Conservation (phyloP, 2,888 invertebrate genomes). For the Zygogramma bicolorata region DNA sequence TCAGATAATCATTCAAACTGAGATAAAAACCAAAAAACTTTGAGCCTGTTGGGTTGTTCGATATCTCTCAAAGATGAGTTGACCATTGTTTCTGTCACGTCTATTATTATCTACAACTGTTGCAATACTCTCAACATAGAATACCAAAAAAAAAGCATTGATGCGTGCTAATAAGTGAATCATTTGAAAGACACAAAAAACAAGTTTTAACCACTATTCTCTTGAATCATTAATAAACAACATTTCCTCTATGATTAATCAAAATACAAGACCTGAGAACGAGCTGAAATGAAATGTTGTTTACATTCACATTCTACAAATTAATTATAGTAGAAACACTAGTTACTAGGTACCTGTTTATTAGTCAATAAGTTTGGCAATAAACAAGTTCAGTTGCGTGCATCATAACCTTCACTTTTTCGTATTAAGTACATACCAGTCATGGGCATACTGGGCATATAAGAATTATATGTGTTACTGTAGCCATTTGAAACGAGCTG, state of each 20-base stretch:
- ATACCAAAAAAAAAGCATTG: not conserved
- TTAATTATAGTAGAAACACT: not conserved
- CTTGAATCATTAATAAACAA: too few species aligned
- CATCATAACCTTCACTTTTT: not conserved
- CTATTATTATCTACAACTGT: too few species aligned
- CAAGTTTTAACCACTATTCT: too few species aligned
- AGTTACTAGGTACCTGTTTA: constrained; percentile 6
- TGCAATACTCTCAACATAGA: not conserved
- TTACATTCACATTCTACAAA: not conserved
- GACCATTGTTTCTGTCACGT: too few species aligned
- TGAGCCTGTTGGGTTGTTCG: too few species aligned
- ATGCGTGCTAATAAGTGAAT: not conserved
- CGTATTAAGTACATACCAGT: constrained; percentile 36
- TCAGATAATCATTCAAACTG: too few species aligned
- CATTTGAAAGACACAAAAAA: too few species aligned
- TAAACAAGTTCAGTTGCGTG: not conserved
- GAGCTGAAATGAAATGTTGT: not conserved
- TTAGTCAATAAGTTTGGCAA: not conserved
- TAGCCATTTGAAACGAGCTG: constrained; percentile 32
- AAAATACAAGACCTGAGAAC: not conserved
- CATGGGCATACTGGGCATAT: constrained; percentile 54
- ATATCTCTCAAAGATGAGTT: too few species aligned
- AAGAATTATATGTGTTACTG: constrained; percentile 48
- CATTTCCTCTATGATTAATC: too few species aligned
- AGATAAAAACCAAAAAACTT: too few species aligned